Evolutionary conservation across 1,140 invertebrate species (phyloP), one percentile per base, ranked within the genome.

Genomic region (Hylaeus volcanicus): DNA sequence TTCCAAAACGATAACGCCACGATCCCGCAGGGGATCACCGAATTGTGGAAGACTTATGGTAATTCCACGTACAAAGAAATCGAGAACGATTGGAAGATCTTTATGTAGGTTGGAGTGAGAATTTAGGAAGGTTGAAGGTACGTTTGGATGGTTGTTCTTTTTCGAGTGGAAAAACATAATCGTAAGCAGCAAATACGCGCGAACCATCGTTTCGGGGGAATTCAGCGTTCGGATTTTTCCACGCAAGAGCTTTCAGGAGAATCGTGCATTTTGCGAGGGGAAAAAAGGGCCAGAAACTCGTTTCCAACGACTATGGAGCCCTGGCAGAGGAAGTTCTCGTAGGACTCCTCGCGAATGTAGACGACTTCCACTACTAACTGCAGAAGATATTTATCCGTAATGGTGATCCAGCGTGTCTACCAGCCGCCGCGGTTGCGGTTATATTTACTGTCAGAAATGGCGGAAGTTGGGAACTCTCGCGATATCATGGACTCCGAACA

Each of bases 141-240:
- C 64, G 11, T 11, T 70, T 41, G 39, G 11, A 26, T 53, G 39
- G 48, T 11, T 8, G 6, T 37, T 74, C 64, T 74, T 84, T 58
- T 26, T 11, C 39, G 26, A 72, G 37, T 37, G 43, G 11, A 26
- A 9, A 41, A 14, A 58, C 37, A 73, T 86, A 86, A 86, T 82
- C 83, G 79, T 82, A 82, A 85, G 79, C 66, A 53, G 51, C 48
- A 82, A 68, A 86, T 86, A 86, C 53, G 71, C 56, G 66, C n/a
- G 51, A 66, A 58, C 63, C 39, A 43, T 48, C 68, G 53, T 79
- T 69, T 45, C 41, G 71, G n/a, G n/a, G 74, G 26, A 77, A 86
- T 69, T 45, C 26, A 2, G 14, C n/a, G 14, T 37, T 37, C 11
- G 53, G 60, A 79, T 75, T 85, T 69, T 63, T 75, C 48, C 48